Percentiles rank a stretch among this genome's conserved stretches.
These are phyloP conservation scores for Heterotilapia buettikoferi DNA, from an alignment of 2,113 vertebrate genomes.

Conservation along the genomic window DNA sequence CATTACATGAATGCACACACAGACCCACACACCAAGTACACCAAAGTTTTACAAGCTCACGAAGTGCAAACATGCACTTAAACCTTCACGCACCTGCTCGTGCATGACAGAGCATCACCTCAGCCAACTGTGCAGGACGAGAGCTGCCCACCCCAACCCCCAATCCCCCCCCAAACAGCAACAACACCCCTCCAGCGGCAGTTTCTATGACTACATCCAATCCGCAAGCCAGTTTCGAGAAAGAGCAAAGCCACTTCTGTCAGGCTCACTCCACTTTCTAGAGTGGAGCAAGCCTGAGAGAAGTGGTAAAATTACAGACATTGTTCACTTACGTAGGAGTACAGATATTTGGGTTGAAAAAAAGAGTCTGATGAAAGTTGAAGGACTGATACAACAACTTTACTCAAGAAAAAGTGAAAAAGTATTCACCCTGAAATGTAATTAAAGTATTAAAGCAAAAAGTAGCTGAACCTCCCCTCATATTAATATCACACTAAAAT, in stretches of 20 bases:
- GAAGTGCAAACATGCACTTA: background rate
- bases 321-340: background rate
- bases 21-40: background rate
- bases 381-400: background rate
- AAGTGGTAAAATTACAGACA: background rate
- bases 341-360: background rate
- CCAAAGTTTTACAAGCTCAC: background rate
- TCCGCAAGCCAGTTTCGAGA: background rate
- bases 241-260: background rate
- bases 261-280: background rate
- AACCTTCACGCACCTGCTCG: background rate
- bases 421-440: background rate
- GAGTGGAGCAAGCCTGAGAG: fast-evolving
- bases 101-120: slow-evolving; percentile 7
- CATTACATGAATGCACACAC: background rate
- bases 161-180: background rate
- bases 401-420: background rate
- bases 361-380: background rate
- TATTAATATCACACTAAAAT: background rate
- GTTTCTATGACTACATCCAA: slow-evolving; percentile 30
- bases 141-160: background rate
- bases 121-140: background rate
- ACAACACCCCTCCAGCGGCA: background rate
- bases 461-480: fast-evolving
- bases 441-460: background rate